Evolutionary conservation across 2,888 invertebrate species (phyloP).

Genomic region (Himalopsyche anomala): DNA sequence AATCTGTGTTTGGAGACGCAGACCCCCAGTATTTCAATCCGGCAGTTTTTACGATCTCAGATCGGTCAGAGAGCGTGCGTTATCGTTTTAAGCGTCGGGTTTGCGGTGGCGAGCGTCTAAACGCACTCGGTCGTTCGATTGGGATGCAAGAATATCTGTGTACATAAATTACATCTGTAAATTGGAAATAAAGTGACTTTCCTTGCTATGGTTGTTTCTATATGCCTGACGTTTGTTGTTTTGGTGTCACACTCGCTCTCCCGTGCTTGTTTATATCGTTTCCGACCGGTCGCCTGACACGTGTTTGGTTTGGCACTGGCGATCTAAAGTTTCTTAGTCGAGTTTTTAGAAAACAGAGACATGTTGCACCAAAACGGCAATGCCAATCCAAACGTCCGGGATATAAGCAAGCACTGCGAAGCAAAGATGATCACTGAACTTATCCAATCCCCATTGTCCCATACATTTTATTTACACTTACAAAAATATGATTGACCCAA

Average conservation of each 20-base stretch:
- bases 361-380: constrained; percentile 82
- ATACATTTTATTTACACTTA: background rate
- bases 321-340: constrained; percentile 61
- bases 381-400: constrained; percentile 85
- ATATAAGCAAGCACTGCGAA: constrained; percentile 76
- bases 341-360: constrained; percentile 58
- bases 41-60: background rate
- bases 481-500: background rate
- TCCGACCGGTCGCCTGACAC: constrained; percentile 63
- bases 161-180: constrained; percentile 59
- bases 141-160: constrained; percentile 58
- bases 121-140: constrained; percentile 45
- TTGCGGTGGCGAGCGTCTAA: constrained; percentile 48
- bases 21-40: background rate
- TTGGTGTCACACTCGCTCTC: constrained; percentile 76
- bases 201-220: constrained; percentile 72
- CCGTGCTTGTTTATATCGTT: constrained; percentile 72
- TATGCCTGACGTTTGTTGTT: constrained; percentile 77
- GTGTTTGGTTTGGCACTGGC: constrained; percentile 66
- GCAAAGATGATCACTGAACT: constrained; percentile 64
- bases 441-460: constrained; percentile 63
- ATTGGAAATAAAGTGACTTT: constrained; percentile 67
- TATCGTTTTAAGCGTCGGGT: background rate
- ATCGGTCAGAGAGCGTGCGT: constrained; percentile 16
- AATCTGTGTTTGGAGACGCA: constrained; percentile 43